Evolutionary conservation across 2,113 vertebrate species (phyloP).

Genomic region (Daubentonia madagascariensis): DNA sequence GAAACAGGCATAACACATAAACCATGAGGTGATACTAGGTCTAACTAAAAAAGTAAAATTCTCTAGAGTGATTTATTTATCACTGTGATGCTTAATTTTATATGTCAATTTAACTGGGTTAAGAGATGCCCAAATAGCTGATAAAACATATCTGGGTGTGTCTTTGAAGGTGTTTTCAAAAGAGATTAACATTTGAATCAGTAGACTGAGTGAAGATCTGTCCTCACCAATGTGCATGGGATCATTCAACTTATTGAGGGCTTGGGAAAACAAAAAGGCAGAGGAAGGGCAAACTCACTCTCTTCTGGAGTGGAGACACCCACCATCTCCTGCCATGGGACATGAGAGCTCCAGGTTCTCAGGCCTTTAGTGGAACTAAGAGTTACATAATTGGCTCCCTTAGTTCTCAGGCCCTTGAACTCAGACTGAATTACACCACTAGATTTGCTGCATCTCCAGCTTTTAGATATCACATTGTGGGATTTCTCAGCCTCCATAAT

Average conservation of each 20-base stretch:
- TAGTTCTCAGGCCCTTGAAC: neutral
- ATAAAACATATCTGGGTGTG: neutral
- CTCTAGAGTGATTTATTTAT: neutral
- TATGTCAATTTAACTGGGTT: neutral
- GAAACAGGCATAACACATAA: neutral
- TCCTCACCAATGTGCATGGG: no score
- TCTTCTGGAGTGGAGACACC: neutral
- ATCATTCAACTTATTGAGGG: neutral
- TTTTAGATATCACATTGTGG: neutral
- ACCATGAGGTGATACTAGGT: neutral
- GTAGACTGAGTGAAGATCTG: neutral
- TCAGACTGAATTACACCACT: neutral
- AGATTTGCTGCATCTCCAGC: neutral
- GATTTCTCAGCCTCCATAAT: neutral
- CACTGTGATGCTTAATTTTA: neutral
- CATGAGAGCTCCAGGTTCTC: neutral
- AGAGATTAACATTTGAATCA: neutral
- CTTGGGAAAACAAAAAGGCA: neutral
- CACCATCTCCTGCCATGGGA: neutral
- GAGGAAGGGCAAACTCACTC: neutral
- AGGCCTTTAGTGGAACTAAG: neutral
- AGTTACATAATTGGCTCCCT: rapidly evolving
- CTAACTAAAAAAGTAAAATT: neutral
- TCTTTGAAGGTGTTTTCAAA: neutral
- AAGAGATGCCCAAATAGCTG: neutral